Conservation (phyloP, 2,888 invertebrate genomes). For the Nasonovia ribisnigri region DNA sequence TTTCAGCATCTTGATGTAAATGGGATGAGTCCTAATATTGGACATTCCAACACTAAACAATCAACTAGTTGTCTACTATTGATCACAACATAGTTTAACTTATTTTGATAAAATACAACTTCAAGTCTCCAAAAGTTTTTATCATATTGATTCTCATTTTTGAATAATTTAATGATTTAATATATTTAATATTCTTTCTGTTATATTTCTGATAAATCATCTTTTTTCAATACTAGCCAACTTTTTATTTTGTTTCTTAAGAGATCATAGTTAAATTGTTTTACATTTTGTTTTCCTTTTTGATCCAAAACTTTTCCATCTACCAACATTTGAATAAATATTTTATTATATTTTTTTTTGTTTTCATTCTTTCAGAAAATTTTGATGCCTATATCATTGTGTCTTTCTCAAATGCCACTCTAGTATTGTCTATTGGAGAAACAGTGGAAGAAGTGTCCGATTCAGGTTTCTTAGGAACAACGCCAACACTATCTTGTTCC, state of each 20-base stretch:
- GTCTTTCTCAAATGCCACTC: constrained; percentile 97
- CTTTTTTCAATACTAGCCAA: not conserved
- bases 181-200: not conserved
- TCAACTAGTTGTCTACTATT: constrained; percentile 61
- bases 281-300: constrained; percentile 38
- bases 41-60: constrained; percentile 63
- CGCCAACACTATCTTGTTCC: constrained; percentile 97
- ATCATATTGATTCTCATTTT: constrained; percentile 11
- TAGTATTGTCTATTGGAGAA: constrained; percentile 98
- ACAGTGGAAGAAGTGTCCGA: constrained; percentile 99
- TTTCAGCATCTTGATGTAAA: constrained; percentile 63
- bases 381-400: constrained; percentile 99
- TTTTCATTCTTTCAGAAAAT: constrained; percentile 84
- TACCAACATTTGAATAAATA: not conserved
- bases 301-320: constrained; percentile 20
- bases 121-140: constrained; percentile 35
- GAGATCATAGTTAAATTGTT: not conserved
- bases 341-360: constrained; percentile 50
- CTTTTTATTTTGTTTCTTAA: constrained; percentile 22
- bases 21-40: constrained; percentile 61
- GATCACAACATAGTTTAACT: constrained; percentile 50
- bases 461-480: constrained; percentile 98
- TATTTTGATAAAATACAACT: constrained; percentile 25
- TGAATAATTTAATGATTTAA: not conserved
- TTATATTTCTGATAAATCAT: constrained; percentile 36